Percentiles rank a stretch among this genome's conserved stretches.
Conservation (phyloP, 2,797 vertebrate genomes). For the Melanotaenia trifasciata region DNA sequence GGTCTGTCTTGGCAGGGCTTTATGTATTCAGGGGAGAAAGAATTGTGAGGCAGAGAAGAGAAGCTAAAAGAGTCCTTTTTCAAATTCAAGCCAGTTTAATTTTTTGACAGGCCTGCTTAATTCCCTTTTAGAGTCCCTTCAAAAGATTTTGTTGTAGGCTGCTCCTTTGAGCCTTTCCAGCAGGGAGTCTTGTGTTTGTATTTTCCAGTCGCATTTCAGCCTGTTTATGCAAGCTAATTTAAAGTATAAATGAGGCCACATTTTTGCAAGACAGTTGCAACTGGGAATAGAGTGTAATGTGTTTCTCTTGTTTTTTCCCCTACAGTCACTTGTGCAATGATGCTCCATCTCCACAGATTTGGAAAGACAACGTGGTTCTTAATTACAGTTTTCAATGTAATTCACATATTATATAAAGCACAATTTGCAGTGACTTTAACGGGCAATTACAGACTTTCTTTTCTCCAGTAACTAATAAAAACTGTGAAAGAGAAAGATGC, state of each 20-base stretch:
- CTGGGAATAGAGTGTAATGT: conserved; percentile 61
- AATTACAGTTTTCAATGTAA: conserved; percentile 33
- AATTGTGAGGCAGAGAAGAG: conserved; percentile 51
- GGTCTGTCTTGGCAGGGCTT: conserved; percentile 63
- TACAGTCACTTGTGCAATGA: conserved; percentile 52
- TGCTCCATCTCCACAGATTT: conserved; percentile 39
- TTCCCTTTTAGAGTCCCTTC: conserved; percentile 76
- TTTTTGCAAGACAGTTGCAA: conserved; percentile 61
- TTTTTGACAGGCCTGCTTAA: conserved; percentile 78
- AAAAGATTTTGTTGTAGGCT: conserved; percentile 69
- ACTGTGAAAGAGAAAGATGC: neutral
- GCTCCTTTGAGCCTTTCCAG: conserved; percentile 70
- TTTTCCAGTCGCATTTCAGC: conserved; percentile 66
- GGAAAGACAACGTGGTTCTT: neutral
- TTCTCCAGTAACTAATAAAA: neutral
- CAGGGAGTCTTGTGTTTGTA: conserved; percentile 65
- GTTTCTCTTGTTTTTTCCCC: conserved; percentile 58
- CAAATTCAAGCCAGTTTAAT: conserved; percentile 72
- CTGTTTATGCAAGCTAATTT: conserved; percentile 76
- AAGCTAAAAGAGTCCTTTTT: conserved; percentile 72
- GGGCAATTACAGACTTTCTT: too few relatives aligned
- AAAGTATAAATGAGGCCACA: conserved; percentile 71
- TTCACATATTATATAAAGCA: conserved; percentile 26
- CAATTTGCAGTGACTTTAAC: neutral
- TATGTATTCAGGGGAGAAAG: conserved; percentile 56